Evolutionary conservation across 2,888 invertebrate genomes (phyloP).

Genomic region (Parasteatoda lunata): DNA sequence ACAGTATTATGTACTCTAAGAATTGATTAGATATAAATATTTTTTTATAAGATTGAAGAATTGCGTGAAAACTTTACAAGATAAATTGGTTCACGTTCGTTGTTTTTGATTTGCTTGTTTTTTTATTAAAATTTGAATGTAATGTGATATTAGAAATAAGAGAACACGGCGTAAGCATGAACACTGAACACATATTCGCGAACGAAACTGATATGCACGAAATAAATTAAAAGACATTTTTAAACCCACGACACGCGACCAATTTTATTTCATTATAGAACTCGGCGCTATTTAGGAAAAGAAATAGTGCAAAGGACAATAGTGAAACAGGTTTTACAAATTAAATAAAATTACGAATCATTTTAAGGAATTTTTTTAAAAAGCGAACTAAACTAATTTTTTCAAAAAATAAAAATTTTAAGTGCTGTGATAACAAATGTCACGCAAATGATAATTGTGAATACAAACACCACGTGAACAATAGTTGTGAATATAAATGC

Average conservation of each 20-base stretch:
- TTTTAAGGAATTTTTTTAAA: neutral
- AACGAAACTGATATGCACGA: slow-evolving; percentile 27
- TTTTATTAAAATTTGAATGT: slow-evolving; percentile 20
- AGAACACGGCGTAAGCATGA: slow-evolving; percentile 57
- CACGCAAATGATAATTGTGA: neutral
- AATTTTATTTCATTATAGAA: slow-evolving; percentile 52
- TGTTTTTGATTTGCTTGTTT: slow-evolving; percentile 24
- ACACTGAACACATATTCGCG: slow-evolving; percentile 17
- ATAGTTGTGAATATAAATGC: neutral
- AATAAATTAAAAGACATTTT: neutral
- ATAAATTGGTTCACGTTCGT: slow-evolving; percentile 65
- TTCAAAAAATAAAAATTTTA: slow-evolving; percentile 1
- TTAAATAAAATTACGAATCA: neutral
- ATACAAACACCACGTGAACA: neutral
- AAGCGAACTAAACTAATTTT: neutral
- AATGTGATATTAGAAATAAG: slow-evolving; percentile 56
- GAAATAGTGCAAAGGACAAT: slow-evolving; percentile 38
- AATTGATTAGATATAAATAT: slow-evolving; percentile 43
- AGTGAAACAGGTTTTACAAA: neutral
- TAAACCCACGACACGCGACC: slow-evolving; percentile 60
- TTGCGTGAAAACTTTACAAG: slow-evolving; percentile 31
- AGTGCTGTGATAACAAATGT: slow-evolving; percentile 42
- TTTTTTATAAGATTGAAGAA: slow-evolving; percentile 35
- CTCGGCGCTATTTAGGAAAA: slow-evolving; percentile 22
- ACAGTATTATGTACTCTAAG: slow-evolving; percentile 37